Base-by-base conservation (phyloP, 1,140 invertebrate species). In the Rhyacophila brunnea region DNA sequence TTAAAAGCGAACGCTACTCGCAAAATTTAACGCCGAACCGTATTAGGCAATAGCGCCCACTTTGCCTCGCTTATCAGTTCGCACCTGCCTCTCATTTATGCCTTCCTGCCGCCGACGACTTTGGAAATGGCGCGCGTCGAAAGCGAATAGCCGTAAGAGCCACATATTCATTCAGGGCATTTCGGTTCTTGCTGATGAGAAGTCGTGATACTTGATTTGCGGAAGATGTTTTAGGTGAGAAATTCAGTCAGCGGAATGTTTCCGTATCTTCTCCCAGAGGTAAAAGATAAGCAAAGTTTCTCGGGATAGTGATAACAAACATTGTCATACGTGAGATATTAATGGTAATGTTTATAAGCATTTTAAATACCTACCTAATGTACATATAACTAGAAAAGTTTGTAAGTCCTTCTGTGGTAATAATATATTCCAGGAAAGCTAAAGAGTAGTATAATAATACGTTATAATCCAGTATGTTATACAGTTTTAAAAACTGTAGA, bases 21-120 rank as follows among this genome's bases (percentile, higher is more conserved):
- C 38, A 40, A 40, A 40, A 40, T 40, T 40, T 40, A 40, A 40
- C 38, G 38, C n/a, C 11, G 11, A 28, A 11, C 38, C n/a, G 38
- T 15, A 40, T 40, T 40, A 40, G 38, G n/a, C 38, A 15, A 13
- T 15, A 40, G 38, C 11, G 38, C 15, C 38, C 15, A 40, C 38
- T 40, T 40, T 40, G 38, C n/a, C 38, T n/a, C 38, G 38, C 38
- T 40, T 40, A 40, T 40, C 38, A 40, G 38, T 40, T 40, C 38
- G 11, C 38, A 40, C 38, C 11, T 40, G 15, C 38, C 15, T 15
- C 38, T 15, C 15, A n/a, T 40, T 40, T 40, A 40, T 40, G 38
- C 38, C 38, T 40, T 40, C 38, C 38, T 40, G 38, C 15, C 38
- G 3, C n/a, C n/a, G 15, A 15, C 38, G 38, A 40, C 38, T 40